Conservation (phyloP, 2,888 invertebrate genomes). For the Pomacea canaliculata region DNA sequence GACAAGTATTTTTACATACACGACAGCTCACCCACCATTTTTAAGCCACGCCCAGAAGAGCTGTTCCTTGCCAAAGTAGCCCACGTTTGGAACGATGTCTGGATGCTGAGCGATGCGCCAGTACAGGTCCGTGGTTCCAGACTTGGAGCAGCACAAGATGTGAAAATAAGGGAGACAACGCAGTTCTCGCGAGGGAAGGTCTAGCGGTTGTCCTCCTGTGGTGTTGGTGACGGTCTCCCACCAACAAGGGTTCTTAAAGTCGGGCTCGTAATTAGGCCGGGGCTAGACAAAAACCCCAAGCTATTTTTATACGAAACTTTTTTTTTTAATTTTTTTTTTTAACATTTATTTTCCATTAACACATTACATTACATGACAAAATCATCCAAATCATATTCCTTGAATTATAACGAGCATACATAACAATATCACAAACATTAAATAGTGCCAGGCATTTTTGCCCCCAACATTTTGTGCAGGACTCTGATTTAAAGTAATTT, state of each 20-base stretch:
- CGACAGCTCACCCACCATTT: neutral
- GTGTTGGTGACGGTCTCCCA: constrained; percentile 12
- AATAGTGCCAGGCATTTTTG: no score
- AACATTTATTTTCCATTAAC: no score
- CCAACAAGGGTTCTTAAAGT: constrained; percentile 42
- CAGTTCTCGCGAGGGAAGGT: neutral
- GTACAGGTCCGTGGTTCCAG: constrained; percentile 37
- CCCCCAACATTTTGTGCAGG: no score
- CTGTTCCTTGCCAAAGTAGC: constrained; percentile 34
- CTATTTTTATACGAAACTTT: neutral
- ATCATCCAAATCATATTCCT: no score
- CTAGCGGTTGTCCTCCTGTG: neutral
- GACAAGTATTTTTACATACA: no score
- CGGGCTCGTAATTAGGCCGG: constrained; percentile 28
- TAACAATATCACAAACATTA: no score
- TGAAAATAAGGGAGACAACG: constrained; percentile 38
- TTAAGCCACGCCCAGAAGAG: constrained; percentile 42
- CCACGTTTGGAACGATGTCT: constrained; percentile 30
- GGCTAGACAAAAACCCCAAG: constrained; percentile 20
- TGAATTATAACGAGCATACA: no score
- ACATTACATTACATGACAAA: no score
- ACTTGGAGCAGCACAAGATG: constrained; percentile 40
- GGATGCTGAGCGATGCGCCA: constrained; percentile 32
- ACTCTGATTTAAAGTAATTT: no score
- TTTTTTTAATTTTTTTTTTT: no score